phyloP scores from a whole-genome alignment of 2,888 invertebrate species.

The Hypolimnas misippus region DNA sequence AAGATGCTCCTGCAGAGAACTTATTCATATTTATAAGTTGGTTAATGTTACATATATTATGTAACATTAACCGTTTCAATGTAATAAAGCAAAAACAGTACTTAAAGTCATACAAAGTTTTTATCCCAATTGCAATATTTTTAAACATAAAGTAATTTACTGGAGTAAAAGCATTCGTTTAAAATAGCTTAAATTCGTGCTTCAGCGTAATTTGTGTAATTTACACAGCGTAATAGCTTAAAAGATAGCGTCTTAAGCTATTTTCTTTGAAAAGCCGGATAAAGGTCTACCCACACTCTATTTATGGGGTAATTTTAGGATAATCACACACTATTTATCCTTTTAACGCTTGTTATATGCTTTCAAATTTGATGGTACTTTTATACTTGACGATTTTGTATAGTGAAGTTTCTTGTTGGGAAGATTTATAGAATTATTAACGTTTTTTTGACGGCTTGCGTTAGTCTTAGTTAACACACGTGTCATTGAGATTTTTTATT shows the following conservation, averaged over 20 bases:
- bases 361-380: constrained; percentile 10
- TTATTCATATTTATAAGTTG: too few relatives aligned
- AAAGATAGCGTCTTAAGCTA: constrained; percentile 33
- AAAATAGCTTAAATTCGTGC: constrained; percentile 32
- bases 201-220: constrained; percentile 34
- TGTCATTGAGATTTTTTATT: too few relatives aligned
- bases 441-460: too few relatives aligned
- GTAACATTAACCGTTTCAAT: neutral
- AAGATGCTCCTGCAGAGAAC: too few relatives aligned
- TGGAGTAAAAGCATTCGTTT: neutral
- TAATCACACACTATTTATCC: constrained; percentile 44
- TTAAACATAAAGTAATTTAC: constrained; percentile 12
- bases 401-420: neutral
- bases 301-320: constrained; percentile 29
- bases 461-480: too few relatives aligned
- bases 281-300: constrained; percentile 31
- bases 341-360: constrained; percentile 39
- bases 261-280: constrained; percentile 31
- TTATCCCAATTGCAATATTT: constrained; percentile 5
- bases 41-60: too few relatives aligned
- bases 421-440: neutral
- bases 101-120: neutral
- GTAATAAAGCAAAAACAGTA: neutral
- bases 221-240: constrained; percentile 34
- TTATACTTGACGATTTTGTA: neutral